Evolutionary conservation across 2,113 vertebrate genomes (phyloP).

Genomic region (Dicrurus megarhynchus): DNA sequence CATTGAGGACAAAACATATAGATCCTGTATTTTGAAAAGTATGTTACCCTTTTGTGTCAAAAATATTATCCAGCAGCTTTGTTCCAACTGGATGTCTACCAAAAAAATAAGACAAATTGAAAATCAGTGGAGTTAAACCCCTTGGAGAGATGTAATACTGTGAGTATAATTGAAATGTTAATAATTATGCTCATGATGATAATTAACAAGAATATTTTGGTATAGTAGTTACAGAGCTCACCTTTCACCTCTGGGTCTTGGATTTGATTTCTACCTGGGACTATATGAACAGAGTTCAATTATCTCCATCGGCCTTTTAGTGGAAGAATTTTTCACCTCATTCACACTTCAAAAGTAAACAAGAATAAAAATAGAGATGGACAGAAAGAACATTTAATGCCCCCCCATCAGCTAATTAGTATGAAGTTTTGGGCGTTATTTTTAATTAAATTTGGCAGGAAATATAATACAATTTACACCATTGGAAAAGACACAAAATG

Average conservation of each 20-base stretch:
- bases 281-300: conserved; percentile 57
- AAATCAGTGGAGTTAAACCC: conserved; percentile 76
- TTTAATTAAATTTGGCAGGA: background rate
- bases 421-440: background rate
- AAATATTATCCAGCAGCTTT: conserved; percentile 72
- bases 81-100: conserved; percentile 76
- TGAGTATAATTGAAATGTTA: conserved; percentile 65
- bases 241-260: conserved; percentile 67
- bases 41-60: conserved; percentile 69
- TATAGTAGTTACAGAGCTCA: conserved; percentile 64
- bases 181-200: conserved; percentile 71
- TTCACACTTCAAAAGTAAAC: conserved; percentile 51
- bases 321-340: conserved; percentile 37
- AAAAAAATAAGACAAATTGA: conserved; percentile 59
- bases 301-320: conserved; percentile 49
- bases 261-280: conserved; percentile 72
- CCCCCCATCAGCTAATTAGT: background rate
- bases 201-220: conserved; percentile 72
- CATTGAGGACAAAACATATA: conserved; percentile 65
- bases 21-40: conserved; percentile 67
- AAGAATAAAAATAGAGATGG: conserved; percentile 48
- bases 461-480: background rate
- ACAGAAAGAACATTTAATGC: conserved; percentile 19
- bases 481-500: background rate
- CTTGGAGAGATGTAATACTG: conserved; percentile 67